Percentiles rank a stretch among this genome's conserved stretches.
Conservation (phyloP, 2,888 invertebrate genomes). For the Mongoloraphidia duomilia region DNA sequence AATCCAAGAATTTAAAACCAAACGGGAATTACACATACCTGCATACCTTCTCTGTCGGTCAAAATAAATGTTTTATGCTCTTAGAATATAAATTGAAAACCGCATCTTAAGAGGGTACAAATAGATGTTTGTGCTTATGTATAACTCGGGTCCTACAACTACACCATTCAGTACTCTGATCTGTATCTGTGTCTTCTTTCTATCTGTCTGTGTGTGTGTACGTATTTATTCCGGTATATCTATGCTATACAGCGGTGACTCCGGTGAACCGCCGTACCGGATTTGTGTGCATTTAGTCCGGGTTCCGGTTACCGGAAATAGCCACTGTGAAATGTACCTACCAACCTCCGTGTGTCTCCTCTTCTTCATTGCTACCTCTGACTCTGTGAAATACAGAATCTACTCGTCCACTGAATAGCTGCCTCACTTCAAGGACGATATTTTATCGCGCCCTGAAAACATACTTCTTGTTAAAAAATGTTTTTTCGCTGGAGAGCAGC, state of each 20-base stretch:
- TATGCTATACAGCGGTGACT: neutral
- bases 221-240: slow-evolving; percentile 6
- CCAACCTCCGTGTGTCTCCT: neutral
- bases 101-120: slow-evolving; percentile 6
- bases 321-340: slow-evolving; percentile 5
- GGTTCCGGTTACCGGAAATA: slow-evolving; percentile 8
- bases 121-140: slow-evolving; percentile 1
- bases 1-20: too few relatives aligned
- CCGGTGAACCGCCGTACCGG: slow-evolving; percentile 5
- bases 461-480: too few relatives aligned
- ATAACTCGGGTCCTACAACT: too few relatives aligned
- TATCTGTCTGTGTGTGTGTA: neutral
- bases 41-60: too few relatives aligned
- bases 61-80: slow-evolving; percentile 1
- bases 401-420: too few relatives aligned
- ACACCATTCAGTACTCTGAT: too few relatives aligned
- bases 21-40: too few relatives aligned
- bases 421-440: too few relatives aligned
- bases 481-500: too few relatives aligned
- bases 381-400: too few relatives aligned
- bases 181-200: too few relatives aligned
- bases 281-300: slow-evolving; percentile 8
- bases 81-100: slow-evolving; percentile 2
- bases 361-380: neutral
- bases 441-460: too few relatives aligned